Evolutionary conservation across 1,140 invertebrate species (phyloP).

Genomic region (Armadillidium nasatum): DNA sequence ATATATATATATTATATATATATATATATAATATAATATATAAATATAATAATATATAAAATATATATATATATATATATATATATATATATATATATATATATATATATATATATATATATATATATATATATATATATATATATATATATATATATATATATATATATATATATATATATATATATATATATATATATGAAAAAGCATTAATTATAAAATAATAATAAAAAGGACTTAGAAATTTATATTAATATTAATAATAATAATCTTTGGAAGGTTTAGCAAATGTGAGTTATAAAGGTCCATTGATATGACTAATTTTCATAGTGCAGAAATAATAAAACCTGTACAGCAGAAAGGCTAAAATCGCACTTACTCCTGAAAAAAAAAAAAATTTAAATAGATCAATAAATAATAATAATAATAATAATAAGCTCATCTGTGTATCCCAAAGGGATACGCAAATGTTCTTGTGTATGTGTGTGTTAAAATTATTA

Average conservation of each 20-base stretch:
- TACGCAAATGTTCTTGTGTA: too few species aligned
- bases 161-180: too few species aligned
- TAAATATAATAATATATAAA: too few species aligned
- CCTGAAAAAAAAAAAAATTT: conserved; percentile 5
- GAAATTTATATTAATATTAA: neutral
- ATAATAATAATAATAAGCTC: too few species aligned
- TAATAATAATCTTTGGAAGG: conserved; percentile 1
- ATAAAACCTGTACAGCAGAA: conserved; percentile 69
- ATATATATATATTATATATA: too few species aligned
- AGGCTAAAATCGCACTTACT: conserved; percentile 51
- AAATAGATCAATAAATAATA: too few species aligned
- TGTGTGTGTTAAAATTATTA: too few species aligned
- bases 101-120: neutral
- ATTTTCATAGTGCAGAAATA: conserved; percentile 88
- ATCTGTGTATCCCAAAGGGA: too few species aligned
- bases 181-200: too few species aligned
- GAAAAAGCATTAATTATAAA: too few species aligned
- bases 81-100: conserved; percentile 18
- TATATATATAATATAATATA: too few species aligned
- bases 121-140: neutral
- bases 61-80: conserved; percentile 9
- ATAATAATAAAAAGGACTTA: neutral
- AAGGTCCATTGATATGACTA: conserved; percentile 73
- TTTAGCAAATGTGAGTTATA: conserved; percentile 44
- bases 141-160: too few species aligned